Conservation (phyloP, 1,140 invertebrate species). For the Pseudomyrmex flavicornis region DNA sequence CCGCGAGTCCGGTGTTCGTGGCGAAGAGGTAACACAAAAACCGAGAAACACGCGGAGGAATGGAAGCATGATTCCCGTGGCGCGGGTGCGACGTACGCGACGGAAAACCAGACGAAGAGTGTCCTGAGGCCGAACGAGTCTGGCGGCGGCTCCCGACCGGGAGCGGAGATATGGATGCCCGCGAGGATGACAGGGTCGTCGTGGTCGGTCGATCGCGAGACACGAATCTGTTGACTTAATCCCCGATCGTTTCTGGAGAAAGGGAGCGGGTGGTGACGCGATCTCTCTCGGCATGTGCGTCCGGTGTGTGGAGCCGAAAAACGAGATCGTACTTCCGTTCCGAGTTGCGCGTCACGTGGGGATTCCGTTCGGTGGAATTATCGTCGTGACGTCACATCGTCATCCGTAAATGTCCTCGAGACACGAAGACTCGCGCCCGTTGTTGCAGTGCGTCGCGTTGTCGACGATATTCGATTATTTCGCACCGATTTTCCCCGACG, state of each 20-base stretch:
- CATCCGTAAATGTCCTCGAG: slow-evolving; percentile 28
- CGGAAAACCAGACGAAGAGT: slow-evolving; percentile 51
- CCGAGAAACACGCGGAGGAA: slow-evolving; percentile 9
- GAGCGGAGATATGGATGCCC: slow-evolving; percentile 22
- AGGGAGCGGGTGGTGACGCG: too few relatives aligned
- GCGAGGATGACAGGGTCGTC: slow-evolving; percentile 5
- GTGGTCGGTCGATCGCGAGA: slow-evolving; percentile 31
- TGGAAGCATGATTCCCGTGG: slow-evolving; percentile 53
- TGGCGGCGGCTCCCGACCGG: slow-evolving; percentile 11
- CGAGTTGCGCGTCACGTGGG: slow-evolving; percentile 25
- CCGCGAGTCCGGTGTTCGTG: neutral
- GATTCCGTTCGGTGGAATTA: slow-evolving; percentile 15
- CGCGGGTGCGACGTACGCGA: slow-evolving; percentile 38
- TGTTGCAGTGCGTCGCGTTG: slow-evolving; percentile 1
- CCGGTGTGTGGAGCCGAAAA: neutral
- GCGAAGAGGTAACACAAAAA: neutral
- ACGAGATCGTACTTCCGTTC: slow-evolving; percentile 45
- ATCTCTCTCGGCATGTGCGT: slow-evolving; percentile 27
- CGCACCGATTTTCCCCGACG: slow-evolving; percentile 12
- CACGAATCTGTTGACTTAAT: slow-evolving; percentile 44
- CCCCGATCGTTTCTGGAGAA: neutral
- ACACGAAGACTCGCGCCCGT: slow-evolving; percentile 6
- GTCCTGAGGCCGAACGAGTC: slow-evolving; percentile 10
- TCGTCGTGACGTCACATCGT: slow-evolving; percentile 11
- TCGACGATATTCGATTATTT: slow-evolving; percentile 2